Base-by-base conservation (phyloP, 64 coral and sea anemone species). In the Actinia tenebrosa region DNA sequence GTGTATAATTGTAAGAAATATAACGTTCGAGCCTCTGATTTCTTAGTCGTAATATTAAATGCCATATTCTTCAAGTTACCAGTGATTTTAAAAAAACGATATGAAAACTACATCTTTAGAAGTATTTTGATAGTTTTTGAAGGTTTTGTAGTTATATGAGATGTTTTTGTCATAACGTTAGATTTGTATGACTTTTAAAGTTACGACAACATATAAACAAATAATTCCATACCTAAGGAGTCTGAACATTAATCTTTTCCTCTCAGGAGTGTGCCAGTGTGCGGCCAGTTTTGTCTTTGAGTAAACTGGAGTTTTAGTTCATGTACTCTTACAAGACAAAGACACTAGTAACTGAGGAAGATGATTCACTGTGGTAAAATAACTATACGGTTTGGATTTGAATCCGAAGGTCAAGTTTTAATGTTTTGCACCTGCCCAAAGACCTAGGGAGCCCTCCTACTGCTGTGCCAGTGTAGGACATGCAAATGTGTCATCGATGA, bases 381-480 rank as follows among this genome's bases (percentile, higher is more conserved):
- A 66, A 23, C 63, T 66, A 22, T 23, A 66, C n/a, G 63, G 63
- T 66, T 66, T 23, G 63, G n/a, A 23, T 20, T 23, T 25, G 8
- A 66, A 66, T 66, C n/a, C 63, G 63, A 23, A 66, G 63, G 20
- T 66, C 63, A 66, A 66, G 63, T 66, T n/a, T 66, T 66, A 66
- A 25, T 66, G 4, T 23, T 66, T 66, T 66, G 63, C 63, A 66
- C 63, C 63, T 66, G 63, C n/a, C 63, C 4, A 4, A 66, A 66
- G 15, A 11, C 56, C 56, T 58, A 58, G n/a, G 63, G 63, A 66
- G 8, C 63, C 30, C 63, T 66, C 63, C 63, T 66, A 66, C 63
- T 23, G 20, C n/a, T 64, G 61, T 64, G n/a, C 7, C 63, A n/a
- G 63, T 66, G 19, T n/a, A 23, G 63, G 63, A 66, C 22, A 66